Base-by-base conservation (phyloP, 2,113 vertebrate genomes). In the Ptilorrhoa leucosticta region DNA sequence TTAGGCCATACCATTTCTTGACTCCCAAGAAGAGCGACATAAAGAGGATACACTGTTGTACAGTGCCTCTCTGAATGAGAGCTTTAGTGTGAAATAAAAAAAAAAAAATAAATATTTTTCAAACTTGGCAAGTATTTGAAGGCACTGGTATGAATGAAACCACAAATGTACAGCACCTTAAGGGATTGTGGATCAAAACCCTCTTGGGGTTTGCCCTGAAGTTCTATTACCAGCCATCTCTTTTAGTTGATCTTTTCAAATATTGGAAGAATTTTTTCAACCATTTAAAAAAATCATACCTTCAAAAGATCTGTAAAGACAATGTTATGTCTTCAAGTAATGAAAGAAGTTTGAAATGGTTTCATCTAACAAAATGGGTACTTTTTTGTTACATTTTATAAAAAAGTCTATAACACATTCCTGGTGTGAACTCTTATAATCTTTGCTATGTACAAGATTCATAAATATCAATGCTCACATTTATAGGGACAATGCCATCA, bases 151-250 rank as follows among this genome's bases (percentile, higher is more conserved):
- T 94, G 95, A 97, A 97, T 93, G 96, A 95, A 97, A 96, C 96
- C 92, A 96, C 61, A 94, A 94, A 97, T 87, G 96, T 91, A 84
- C 68, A 50, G 69, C 89, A 96, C 83, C 94, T 96, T 95, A 75
- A 97, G 93, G 51, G 92, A 83, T 10, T 78, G 51, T 72, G 90
- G 94, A 97, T 97, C 96, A 97, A 97, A 97, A 95, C 89, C 71
- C 90, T 94, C 93, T 95, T 81, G 87, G 86, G 96, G 93, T 87
- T 97, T 93, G 75, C 89, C 90, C 94, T 97, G 91, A 97, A 97
- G 90, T 96, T 96, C 92, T 94, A 60, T 92, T 87, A 94, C 65
- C 66, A 91, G 48, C 44, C 65, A 64, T 79, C 89, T 88, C 78
- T 96, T 97, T 93, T 28, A 93, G 87, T 19, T 89, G 76, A 81